These are phyloP conservation scores for Liolophura sinensis DNA, from an alignment of 1,140 invertebrate genomes.

Conservation along the genomic window DNA sequence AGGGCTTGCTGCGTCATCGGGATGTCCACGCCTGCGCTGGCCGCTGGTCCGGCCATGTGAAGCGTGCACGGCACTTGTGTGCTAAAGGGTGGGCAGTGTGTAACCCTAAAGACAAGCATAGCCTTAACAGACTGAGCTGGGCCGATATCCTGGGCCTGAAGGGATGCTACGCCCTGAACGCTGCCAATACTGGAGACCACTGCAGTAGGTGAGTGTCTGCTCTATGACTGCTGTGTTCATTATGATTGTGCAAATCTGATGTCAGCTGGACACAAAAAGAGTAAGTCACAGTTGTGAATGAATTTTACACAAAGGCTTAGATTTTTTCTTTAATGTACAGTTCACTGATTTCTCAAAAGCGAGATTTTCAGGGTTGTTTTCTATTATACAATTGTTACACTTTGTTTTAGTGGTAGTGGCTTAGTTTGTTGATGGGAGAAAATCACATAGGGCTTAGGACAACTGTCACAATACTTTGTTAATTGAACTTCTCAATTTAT, in stretches of 20 bases:
- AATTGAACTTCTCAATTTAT: too few species aligned
- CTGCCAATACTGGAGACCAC: constrained; percentile 32
- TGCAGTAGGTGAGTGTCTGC: constrained; percentile 37
- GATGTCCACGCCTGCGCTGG: constrained; percentile 47
- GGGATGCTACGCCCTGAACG: constrained; percentile 53
- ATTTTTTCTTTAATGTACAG: background rate
- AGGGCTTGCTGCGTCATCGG: constrained; percentile 34
- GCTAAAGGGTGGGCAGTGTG: constrained; percentile 48
- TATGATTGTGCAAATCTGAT: too few species aligned
- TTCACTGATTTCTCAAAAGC: background rate
- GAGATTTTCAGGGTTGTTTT: background rate
- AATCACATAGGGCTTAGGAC: too few species aligned
- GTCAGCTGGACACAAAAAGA: too few species aligned
- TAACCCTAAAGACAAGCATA: constrained; percentile 32
- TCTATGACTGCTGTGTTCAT: background rate
- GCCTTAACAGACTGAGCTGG: constrained; percentile 36
- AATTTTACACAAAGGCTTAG: too few species aligned
- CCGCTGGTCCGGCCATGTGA: constrained; percentile 48
- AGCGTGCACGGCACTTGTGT: constrained; percentile 36
- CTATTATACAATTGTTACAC: too few species aligned
- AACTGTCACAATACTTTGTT: too few species aligned
- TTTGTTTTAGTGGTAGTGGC: too few species aligned
- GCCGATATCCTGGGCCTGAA: constrained; percentile 38
- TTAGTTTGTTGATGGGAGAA: too few species aligned
- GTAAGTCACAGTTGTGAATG: too few species aligned